Evolutionary conservation across 2,797 vertebrate genomes (phyloP), one percentile per base, ranked within the genome.

Genomic region (Eleutherodactylus coqui): DNA sequence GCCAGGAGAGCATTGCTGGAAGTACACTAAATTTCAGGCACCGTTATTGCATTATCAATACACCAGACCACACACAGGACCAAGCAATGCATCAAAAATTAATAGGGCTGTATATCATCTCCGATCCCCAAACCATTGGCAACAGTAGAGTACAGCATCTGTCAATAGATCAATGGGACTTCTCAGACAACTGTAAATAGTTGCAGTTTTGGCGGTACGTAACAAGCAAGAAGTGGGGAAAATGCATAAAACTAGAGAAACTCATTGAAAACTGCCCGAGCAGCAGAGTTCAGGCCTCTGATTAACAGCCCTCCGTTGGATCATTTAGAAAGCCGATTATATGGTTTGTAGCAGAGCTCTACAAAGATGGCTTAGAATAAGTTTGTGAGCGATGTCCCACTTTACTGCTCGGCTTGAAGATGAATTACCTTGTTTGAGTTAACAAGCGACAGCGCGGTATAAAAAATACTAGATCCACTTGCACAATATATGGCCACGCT

Each of bases 221-320:
- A 32, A 47, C 1, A 29, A 49, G 38, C 24, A 47, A 51, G 49
- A 45, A 21, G 47, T 47, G 27, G 4, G 11, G 29, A 21, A n/a
- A 14, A 36, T 24, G 51, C n/a, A 32, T 17, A 49, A 75, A 49
- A 75, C n/a, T 10, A 2, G 45, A 55, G 11, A 21, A 60, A 43
- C 32, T 19, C 34, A 29, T 34, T 47, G 21, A 79, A 62, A 62
- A 45, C 53, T 43, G 53, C 55, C 34, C 7, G 21, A 27, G 53
- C 17, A 41, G 36, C 55, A 32, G 58, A 69, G 60, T 34, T 81
- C 79, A 69, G 17, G 27, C 14, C 19, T 34, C 17, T 45, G n/a
- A 81, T 69, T 67, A 69, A 67, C 29, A 81, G 60, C 60, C 60
- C 79, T 34, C 79, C n/a, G 79, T 34, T 69, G 79, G 60, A 67